Evolutionary conservation across 1,140 invertebrate species (phyloP), one percentile per base, ranked within the genome.

Genomic region (Bombyx mandarina): DNA sequence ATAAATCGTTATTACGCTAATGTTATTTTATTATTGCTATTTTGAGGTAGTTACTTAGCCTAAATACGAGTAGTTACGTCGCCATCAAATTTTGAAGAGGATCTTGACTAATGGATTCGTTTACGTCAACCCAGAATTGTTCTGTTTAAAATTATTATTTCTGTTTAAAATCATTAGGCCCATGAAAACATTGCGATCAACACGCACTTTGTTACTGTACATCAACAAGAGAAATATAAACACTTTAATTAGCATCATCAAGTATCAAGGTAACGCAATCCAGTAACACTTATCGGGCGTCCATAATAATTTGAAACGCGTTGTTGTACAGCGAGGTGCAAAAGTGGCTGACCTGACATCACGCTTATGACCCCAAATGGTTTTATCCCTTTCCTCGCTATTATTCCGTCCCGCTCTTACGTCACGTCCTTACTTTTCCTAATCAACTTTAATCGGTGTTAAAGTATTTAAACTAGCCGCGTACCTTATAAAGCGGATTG

Each of bases 241-340:
- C 70, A 83, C 79, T 85, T 35, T 85, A 85, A 85, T 87, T 85
- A 85, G 76, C 80, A 78, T 76, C 71, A 73, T 85, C 83, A 83
- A 87, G 81, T 80, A 84, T 72, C 77, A 76, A 82, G 76, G 77
- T 75, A 67, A 62, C 64, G 72, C 80, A 82, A 83, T 84, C 79
- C 78, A 69, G 69, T 72, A 73, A 81, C 79, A 84, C 82, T 86
- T 86, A 85, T 88, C 83, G 83, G 82, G 81, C 80, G 83, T 86
- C 85, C 81, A 87, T 87, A 89, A 88, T 84, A 89, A 88, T 88
- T 89, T 89, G 83, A 88, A 80, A 86, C 82, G 84, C 84, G 86
- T 87, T 86, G 87, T 86, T 88, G 84, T 77, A 71, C 77, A 35
- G 26, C 74, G 82, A 87, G 85, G 87, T 88, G 85, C 85, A 88